phyloP scores from a whole-genome alignment of 2,113 vertebrate genomes.

The Antechinus stuartii region DNA sequence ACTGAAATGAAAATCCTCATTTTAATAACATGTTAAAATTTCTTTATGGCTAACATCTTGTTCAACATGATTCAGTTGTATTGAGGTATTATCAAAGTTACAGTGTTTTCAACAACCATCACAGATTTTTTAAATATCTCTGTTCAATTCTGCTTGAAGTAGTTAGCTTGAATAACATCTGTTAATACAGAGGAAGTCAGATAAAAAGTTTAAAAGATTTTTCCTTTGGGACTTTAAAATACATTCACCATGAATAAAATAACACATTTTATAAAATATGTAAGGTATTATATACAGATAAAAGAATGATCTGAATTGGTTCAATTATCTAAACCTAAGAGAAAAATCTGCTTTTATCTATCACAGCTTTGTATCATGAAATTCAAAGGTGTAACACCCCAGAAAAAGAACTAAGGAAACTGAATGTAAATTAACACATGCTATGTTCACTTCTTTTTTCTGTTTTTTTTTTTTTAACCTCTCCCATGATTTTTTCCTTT shows the following conservation, averaged over 20 bases:
- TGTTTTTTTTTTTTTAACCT: no score
- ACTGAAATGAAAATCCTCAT: slow-evolving; percentile 16
- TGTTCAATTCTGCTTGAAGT: slow-evolving; percentile 8
- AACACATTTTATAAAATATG: slow-evolving; percentile 48
- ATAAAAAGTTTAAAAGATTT: background rate
- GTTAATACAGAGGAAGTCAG: slow-evolving; percentile 42
- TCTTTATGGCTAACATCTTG: slow-evolving; percentile 48
- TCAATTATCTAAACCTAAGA: background rate
- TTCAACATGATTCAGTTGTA: slow-evolving; percentile 61
- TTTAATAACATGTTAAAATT: slow-evolving; percentile 48
- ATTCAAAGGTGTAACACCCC: background rate
- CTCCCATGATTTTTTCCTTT: no score
- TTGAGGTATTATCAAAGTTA: slow-evolving; percentile 65
- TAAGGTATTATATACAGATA: slow-evolving; percentile 22
- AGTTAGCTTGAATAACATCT: slow-evolving; percentile 21
- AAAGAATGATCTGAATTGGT: background rate
- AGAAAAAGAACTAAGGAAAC: no score
- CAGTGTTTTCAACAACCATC: slow-evolving; percentile 38
- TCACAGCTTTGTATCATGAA: background rate
- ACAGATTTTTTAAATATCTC: background rate
- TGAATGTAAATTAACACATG: no score
- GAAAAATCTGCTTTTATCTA: background rate
- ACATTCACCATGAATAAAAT: background rate
- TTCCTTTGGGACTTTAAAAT: slow-evolving; percentile 25
- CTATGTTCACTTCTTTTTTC: no score